A percentile compares a stretch with the other conserved stretches of the same genome.
Evolutionary conservation across 2,888 invertebrate species (phyloP).

Genomic region (Platycheirus rosarum): DNA sequence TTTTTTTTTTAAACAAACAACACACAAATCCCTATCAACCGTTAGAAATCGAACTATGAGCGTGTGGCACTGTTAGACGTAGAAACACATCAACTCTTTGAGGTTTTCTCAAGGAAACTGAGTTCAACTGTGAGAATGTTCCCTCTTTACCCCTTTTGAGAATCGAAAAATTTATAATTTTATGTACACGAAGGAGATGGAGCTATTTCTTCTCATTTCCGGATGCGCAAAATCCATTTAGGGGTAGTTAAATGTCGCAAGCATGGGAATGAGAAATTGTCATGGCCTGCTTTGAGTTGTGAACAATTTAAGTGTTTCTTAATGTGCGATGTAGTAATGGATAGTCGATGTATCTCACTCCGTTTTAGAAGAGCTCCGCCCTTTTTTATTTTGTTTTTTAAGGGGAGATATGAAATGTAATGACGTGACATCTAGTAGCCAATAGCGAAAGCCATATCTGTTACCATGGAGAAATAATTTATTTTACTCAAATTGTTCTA

Average conservation of each 20-base stretch:
- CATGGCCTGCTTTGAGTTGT: slow-evolving; percentile 49
- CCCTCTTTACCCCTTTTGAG: slow-evolving; percentile 52
- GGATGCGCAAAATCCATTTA: slow-evolving; percentile 65
- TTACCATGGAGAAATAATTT: slow-evolving; percentile 36
- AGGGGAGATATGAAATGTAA: slow-evolving; percentile 46
- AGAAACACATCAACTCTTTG: slow-evolving; percentile 30
- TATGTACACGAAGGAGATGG: slow-evolving; percentile 40
- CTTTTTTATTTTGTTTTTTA: slow-evolving; percentile 70
- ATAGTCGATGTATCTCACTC: slow-evolving; percentile 46
- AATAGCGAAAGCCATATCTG: slow-evolving; percentile 1
- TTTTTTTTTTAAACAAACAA: neutral
- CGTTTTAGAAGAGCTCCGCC: slow-evolving; percentile 58
- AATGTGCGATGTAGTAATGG: slow-evolving; percentile 36
- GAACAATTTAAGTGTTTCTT: slow-evolving; percentile 1
- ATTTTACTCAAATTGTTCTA: slow-evolving; percentile 25
- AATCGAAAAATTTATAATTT: slow-evolving; percentile 8
- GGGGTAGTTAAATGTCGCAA: slow-evolving; percentile 56
- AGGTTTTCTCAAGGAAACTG: slow-evolving; percentile 70
- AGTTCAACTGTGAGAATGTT: slow-evolving; percentile 50
- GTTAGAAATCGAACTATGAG: slow-evolving; percentile 45
- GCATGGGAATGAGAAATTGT: slow-evolving; percentile 61
- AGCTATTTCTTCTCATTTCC: slow-evolving; percentile 26
- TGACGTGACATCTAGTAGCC: slow-evolving; percentile 23
- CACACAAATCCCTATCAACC: slow-evolving; percentile 30
- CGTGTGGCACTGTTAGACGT: slow-evolving; percentile 13